Conservation (phyloP, 2,797 vertebrate genomes). For the Rhodeus uyekii region DNA sequence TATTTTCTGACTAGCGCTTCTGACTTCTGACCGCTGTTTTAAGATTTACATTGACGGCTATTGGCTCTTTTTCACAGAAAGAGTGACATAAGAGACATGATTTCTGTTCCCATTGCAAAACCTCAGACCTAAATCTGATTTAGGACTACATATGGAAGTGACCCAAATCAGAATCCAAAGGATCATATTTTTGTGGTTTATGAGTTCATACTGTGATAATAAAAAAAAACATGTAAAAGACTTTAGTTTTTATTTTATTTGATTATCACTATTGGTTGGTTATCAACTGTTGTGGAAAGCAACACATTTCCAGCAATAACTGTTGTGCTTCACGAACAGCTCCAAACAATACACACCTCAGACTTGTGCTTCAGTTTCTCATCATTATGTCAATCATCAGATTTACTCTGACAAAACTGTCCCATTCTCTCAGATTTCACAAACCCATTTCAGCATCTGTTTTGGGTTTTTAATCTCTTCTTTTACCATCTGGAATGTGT, state of each 20-base stretch:
- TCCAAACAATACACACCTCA: not conserved
- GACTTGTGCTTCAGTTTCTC: slow-evolving; percentile 7
- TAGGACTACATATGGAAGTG: no score
- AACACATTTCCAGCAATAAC: not conserved
- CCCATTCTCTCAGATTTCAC: not conserved
- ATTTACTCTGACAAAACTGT: not conserved
- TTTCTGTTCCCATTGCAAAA: not conserved
- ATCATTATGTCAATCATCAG: slow-evolving; percentile 6
- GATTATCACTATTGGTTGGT: not conserved
- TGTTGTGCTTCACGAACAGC: not conserved
- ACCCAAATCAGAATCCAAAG: no score
- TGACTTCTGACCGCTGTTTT: not conserved
- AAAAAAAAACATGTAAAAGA: not conserved
- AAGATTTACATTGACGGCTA: not conserved
- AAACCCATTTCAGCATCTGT: not conserved
- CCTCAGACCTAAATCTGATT: no score
- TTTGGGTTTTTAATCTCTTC: slow-evolving; percentile 1
- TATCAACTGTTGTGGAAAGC: not conserved
- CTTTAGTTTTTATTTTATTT: not conserved
- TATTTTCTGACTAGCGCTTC: no score
- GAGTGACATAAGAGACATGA: not conserved
- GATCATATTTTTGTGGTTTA: no score
- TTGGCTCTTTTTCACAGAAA: not conserved
- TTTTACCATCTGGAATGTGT: slow-evolving; percentile 3
- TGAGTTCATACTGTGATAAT: no score